These are phyloP conservation scores for Cepaea hortensis DNA, from an alignment of 2,888 invertebrate species.

Conservation along the genomic window DNA sequence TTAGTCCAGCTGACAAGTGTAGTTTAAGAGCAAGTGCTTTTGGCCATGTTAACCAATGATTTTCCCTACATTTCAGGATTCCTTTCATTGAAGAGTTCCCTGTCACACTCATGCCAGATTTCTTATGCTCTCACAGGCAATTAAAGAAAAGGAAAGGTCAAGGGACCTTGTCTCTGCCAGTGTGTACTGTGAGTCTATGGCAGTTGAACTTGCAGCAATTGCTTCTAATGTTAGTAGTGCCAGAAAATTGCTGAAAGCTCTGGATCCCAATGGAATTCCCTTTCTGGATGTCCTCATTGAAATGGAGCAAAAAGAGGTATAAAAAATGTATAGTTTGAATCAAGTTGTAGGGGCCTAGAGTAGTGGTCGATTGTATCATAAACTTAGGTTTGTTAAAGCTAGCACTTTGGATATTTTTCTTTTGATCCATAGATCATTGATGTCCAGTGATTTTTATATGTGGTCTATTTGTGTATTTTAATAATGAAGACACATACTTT, in stretches of 20 bases:
- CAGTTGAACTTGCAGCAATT: conserved; percentile 93
- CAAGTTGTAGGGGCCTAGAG: neutral
- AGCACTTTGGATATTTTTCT: too few relatives aligned
- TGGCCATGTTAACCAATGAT: too few relatives aligned
- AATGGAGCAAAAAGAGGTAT: conserved; percentile 94
- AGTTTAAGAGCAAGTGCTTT: too few relatives aligned
- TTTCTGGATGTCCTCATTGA: conserved; percentile 97
- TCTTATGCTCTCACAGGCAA: conserved; percentile 76
- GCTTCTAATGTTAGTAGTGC: conserved; percentile 96
- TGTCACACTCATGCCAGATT: too few relatives aligned
- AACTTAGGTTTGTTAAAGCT: too few relatives aligned
- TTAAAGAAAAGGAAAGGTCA: conserved; percentile 97
- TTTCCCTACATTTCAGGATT: too few relatives aligned
- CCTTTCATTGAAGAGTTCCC: too few relatives aligned
- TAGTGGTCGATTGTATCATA: neutral
- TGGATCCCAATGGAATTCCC: conserved; percentile 94
- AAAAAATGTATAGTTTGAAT: neutral
- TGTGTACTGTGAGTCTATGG: conserved; percentile 97
- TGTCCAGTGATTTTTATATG: too few relatives aligned
- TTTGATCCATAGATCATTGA: too few relatives aligned
- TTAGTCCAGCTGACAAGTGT: too few relatives aligned
- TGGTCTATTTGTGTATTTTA: too few relatives aligned
- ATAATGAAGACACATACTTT: too few relatives aligned
- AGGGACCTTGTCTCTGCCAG: conserved; percentile 96
- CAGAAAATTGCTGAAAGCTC: conserved; percentile 93